Evolutionary conservation across 53 echinoderm and acorn worm species (phyloP).

Genomic region (Patiria pectinifera): DNA sequence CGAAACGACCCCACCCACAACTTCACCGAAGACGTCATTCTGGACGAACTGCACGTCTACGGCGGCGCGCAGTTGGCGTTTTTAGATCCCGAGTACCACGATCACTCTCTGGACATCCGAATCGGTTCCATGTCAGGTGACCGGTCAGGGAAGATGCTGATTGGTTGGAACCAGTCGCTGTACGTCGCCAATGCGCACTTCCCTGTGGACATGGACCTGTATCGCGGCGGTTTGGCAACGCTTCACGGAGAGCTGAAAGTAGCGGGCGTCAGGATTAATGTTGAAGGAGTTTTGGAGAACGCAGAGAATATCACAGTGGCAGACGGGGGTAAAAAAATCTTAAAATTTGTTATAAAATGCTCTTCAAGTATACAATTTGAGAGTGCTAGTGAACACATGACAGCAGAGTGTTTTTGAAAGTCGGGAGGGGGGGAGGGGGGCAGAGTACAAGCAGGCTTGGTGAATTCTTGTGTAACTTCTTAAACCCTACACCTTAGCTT

Average conservation of each 20-base stretch:
- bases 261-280: constrained; percentile 80
- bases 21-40: constrained; percentile 76
- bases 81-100: constrained; percentile 69
- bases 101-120: constrained; percentile 59
- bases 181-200: constrained; percentile 75
- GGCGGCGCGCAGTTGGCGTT: constrained; percentile 85
- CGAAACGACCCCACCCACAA: constrained; percentile 77
- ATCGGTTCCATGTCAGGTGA: constrained; percentile 84
- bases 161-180: constrained; percentile 87
- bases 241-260: constrained; percentile 87
- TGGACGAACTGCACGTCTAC: constrained; percentile 90
- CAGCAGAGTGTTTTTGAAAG: too few relatives aligned
- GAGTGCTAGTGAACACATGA: too few relatives aligned
- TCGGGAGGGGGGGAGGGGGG: too few relatives aligned
- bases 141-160: constrained; percentile 77
- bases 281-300: constrained; percentile 86
- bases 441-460: too few relatives aligned
- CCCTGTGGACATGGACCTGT: constrained; percentile 82
- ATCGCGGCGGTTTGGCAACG: constrained; percentile 82
- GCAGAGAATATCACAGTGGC: constrained; percentile 84
- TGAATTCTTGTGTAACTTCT: too few relatives aligned
- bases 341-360: neutral
- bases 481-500: too few relatives aligned
- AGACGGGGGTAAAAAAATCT: constrained; percentile 72
- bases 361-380: neutral